phyloP scores from a whole-genome alignment of 2,113 vertebrate species.

The Chlamydotis undulata region DNA sequence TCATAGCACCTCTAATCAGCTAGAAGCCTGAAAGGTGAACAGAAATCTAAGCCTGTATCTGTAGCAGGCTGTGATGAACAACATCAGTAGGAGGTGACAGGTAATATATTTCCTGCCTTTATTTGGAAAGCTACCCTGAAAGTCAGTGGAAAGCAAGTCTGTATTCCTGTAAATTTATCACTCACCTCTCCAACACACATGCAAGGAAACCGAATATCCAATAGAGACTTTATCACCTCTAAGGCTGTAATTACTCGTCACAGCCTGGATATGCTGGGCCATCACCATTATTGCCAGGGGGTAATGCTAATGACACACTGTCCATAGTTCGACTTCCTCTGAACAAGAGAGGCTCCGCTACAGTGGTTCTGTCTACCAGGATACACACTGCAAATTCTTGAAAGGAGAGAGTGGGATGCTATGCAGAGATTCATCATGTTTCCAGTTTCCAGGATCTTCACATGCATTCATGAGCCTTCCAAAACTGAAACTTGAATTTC shows the following conservation, averaged over 20 bases:
- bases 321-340: neutral
- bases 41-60: neutral
- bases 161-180: neutral
- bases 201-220: neutral
- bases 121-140: neutral
- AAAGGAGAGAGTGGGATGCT: neutral
- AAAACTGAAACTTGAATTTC: neutral
- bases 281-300: neutral
- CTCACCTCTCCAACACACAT: neutral
- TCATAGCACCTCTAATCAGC: neutral
- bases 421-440: neutral
- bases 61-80: neutral
- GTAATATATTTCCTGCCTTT: neutral
- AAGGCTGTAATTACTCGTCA: neutral
- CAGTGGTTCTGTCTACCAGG: neutral
- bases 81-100: neutral
- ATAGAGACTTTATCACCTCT: neutral
- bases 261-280: neutral
- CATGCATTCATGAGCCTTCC: neutral
- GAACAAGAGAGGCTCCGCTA: neutral
- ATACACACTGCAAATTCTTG: neutral
- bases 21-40: neutral
- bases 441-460: neutral
- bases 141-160: neutral
- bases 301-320: fast-evolving